phyloP scores from a whole-genome alignment of 92 coral and sea anemone species.

The Zoanthus sociatus region DNA sequence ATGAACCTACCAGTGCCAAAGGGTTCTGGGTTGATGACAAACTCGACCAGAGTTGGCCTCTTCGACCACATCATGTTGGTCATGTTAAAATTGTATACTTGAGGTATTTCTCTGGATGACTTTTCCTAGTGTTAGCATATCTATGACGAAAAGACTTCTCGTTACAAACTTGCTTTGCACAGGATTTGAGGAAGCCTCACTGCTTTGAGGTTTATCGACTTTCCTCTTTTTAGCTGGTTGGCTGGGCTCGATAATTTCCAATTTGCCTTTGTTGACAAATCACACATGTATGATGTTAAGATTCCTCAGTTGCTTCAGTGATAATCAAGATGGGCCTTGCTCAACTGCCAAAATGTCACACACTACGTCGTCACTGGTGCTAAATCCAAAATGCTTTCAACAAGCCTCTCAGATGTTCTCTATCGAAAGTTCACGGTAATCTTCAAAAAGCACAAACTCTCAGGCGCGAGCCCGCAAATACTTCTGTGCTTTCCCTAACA shows the following conservation, averaged over 20 bases:
- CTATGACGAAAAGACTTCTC: slow-evolving; percentile 43
- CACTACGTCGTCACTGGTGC: slow-evolving; percentile 2
- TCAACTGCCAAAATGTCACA: slow-evolving; percentile 48
- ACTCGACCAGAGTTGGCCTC: slow-evolving; percentile 35
- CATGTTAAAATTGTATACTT: slow-evolving; percentile 37
- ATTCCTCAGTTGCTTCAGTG: slow-evolving; percentile 33
- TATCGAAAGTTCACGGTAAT: slow-evolving; percentile 11
- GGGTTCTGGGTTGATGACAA: slow-evolving; percentile 39
- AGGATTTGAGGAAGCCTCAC: neutral
- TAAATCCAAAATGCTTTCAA: neutral
- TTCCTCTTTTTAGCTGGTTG: slow-evolving; percentile 17
- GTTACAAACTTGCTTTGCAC: slow-evolving; percentile 10
- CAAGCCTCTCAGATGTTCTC: slow-evolving; percentile 43
- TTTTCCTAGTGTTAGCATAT: slow-evolving; percentile 51
- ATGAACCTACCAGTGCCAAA: slow-evolving; percentile 52
- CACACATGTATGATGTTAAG: slow-evolving; percentile 7
- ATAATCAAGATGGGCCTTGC: slow-evolving; percentile 47
- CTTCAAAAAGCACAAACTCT: slow-evolving; percentile 47
- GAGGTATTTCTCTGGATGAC: slow-evolving; percentile 30
- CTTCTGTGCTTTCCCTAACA: slow-evolving; percentile 53
- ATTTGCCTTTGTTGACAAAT: slow-evolving; percentile 7
- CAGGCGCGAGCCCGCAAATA: slow-evolving; percentile 44
- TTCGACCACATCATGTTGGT: slow-evolving; percentile 49
- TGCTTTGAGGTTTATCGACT: slow-evolving; percentile 17
- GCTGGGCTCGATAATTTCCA: slow-evolving; percentile 15